These are phyloP conservation scores for Chaetodon trifascialis DNA, from an alignment of 2,113 vertebrate species.

Conservation along the genomic window DNA sequence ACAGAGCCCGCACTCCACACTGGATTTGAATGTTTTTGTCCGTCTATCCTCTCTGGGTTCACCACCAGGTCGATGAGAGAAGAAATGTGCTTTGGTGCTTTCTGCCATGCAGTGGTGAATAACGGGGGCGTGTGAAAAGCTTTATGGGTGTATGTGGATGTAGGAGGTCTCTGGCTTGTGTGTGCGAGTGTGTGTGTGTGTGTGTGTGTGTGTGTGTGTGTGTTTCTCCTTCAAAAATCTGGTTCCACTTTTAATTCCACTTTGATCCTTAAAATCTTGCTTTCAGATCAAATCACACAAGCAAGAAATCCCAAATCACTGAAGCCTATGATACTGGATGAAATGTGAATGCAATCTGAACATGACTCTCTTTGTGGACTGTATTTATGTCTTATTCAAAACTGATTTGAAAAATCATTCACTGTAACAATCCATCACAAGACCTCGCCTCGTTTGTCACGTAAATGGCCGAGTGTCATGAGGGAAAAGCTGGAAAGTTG, in stretches of 20 bases:
- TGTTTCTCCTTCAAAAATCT: constrained; percentile 13
- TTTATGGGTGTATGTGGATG: constrained; percentile 69
- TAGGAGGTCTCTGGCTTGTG: constrained; percentile 69
- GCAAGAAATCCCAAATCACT: not conserved
- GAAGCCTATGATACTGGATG: not conserved
- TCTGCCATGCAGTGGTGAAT: constrained; percentile 50
- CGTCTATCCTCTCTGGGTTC: constrained; percentile 1
- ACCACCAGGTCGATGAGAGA: not conserved
- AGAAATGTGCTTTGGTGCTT: constrained; percentile 45
- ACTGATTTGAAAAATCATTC: not conserved
- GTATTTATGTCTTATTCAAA: not conserved
- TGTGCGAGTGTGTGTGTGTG: constrained; percentile 33
- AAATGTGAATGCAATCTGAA: not conserved
- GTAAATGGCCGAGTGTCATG: not conserved
- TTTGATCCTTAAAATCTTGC: not conserved
- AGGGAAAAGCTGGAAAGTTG: not conserved
- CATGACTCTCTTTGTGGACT: not conserved
- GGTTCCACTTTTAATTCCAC: not conserved
- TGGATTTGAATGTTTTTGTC: constrained; percentile 8
- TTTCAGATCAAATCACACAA: constrained; percentile 1
- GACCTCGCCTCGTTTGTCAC: no score
- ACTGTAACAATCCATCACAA: not conserved
- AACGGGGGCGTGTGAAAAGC: constrained; percentile 65
- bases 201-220: constrained; percentile 31
- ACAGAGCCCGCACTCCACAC: constrained; percentile 2